These are phyloP conservation scores for Carettochelys insculpta DNA, from an alignment of 2,113 vertebrate genomes.

Conservation along the genomic window DNA sequence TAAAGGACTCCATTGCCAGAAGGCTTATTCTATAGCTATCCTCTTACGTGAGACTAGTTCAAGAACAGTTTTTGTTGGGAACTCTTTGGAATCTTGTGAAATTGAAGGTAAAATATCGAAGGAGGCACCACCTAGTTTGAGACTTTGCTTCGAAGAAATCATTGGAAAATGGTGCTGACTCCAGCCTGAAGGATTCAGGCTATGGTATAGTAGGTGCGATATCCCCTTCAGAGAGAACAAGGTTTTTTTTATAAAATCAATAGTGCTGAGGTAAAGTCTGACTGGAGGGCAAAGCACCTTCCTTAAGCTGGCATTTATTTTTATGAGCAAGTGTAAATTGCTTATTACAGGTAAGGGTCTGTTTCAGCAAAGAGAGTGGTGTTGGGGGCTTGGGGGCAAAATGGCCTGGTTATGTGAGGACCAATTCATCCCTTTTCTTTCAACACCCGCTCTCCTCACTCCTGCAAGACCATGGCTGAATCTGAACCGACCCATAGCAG, in stretches of 20 bases:
- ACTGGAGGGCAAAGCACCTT: conserved; percentile 58
- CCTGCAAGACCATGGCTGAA: not conserved
- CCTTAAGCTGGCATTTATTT: conserved; percentile 40
- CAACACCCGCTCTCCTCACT: not conserved
- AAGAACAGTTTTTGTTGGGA: not conserved
- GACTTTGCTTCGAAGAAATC: not conserved
- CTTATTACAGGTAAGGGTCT: conserved; percentile 5
- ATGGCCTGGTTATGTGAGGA: not conserved
- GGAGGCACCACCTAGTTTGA: not conserved
- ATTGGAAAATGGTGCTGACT: not conserved
- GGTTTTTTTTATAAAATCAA: conserved; percentile 34
- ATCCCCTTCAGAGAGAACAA: not conserved
- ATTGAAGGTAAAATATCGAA: not conserved
- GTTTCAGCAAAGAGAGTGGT: conserved; percentile 19
- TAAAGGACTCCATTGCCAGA: not conserved
- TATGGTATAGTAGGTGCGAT: not conserved
- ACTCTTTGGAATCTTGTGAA: not conserved
- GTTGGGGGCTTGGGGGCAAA: not conserved
- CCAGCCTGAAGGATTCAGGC: conserved; percentile 3
- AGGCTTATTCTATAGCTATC: not conserved
- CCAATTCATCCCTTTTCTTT: conserved; percentile 36
- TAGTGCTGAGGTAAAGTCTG: conserved; percentile 49
- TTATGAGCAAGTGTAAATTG: conserved; percentile 36
- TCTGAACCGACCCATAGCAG: not conserved
- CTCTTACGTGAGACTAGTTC: rapidly evolving